Conservation (phyloP, 1,140 invertebrate species). For the Plectrocnemia conspersa region DNA sequence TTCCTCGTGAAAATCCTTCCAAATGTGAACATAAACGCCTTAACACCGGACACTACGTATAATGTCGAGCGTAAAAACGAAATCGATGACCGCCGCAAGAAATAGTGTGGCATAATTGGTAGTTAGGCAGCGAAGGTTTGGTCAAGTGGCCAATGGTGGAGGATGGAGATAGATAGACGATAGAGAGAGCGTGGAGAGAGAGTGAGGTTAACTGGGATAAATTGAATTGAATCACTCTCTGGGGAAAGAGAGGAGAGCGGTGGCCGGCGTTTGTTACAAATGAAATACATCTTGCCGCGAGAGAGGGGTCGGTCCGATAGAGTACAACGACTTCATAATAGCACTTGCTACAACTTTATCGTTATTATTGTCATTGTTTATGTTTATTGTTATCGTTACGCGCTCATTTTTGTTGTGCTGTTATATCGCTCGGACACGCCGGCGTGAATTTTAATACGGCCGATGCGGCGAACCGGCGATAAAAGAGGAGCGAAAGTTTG, state of each 20-base stretch:
- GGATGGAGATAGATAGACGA: not conserved
- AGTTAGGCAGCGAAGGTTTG: not conserved
- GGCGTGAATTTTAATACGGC: too few relatives aligned
- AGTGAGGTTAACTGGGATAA: slow-evolving; percentile 34
- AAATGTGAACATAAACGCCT: too few relatives aligned
- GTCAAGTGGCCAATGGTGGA: slow-evolving; percentile 1
- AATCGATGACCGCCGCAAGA: too few relatives aligned
- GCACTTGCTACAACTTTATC: slow-evolving; percentile 4
- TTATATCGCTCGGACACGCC: too few relatives aligned
- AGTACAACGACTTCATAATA: slow-evolving; percentile 10
- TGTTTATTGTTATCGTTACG: not conserved
- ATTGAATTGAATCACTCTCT: slow-evolving; percentile 36
- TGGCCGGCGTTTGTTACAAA: slow-evolving; percentile 28
- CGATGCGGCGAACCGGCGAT: not conserved
- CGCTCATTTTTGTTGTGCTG: not conserved
- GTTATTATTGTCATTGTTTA: slow-evolving; percentile 6
- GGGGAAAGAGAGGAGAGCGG: slow-evolving; percentile 12
- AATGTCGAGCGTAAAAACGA: too few relatives aligned
- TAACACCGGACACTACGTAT: too few relatives aligned
- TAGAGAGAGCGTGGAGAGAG: slow-evolving; percentile 13
- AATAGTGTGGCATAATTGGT: slow-evolving; percentile 2
- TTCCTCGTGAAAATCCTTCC: too few relatives aligned
- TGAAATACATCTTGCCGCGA: slow-evolving; percentile 35
- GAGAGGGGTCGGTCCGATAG: slow-evolving; percentile 7
- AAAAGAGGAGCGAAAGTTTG: too few relatives aligned